phyloP scores from a whole-genome alignment of 2,797 vertebrate genomes.

The Anabas testudineus region DNA sequence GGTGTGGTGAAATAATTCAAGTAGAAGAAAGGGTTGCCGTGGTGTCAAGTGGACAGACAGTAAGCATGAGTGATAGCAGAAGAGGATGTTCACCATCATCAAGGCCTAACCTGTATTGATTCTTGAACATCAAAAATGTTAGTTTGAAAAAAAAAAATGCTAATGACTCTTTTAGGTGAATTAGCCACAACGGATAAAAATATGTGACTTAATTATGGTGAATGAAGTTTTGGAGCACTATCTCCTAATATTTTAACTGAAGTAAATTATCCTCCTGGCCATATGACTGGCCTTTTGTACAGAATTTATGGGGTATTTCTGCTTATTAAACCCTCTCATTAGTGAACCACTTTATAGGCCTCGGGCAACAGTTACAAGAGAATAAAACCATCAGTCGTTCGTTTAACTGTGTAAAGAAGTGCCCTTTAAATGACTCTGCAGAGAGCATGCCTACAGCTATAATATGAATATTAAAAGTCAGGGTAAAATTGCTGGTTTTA shows the following conservation, averaged over 20 bases:
- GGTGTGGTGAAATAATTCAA: constrained; percentile 1
- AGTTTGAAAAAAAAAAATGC: neutral
- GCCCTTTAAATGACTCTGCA: constrained; percentile 59
- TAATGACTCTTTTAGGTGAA: neutral
- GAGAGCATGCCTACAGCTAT: constrained; percentile 28
- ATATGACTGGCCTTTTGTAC: constrained; percentile 52
- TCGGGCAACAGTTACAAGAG: constrained; percentile 66
- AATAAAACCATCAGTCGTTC: constrained; percentile 63
- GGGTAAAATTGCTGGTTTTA: constrained; percentile 14
- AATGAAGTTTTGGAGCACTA: neutral
- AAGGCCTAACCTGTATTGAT: constrained; percentile 7
- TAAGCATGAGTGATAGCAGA: neutral
- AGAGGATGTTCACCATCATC: neutral
- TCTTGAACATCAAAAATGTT: constrained; percentile 5
- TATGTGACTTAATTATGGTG: neutral
- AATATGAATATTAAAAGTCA: constrained; percentile 27
- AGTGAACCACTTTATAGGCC: constrained; percentile 66
- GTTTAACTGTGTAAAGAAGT: constrained; percentile 52
- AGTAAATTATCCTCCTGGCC: constrained; percentile 28
- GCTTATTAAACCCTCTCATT: constrained; percentile 66
- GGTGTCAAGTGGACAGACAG: neutral
- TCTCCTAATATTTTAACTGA: constrained; percentile 4
- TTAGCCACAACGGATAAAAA: neutral
- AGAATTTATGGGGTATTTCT: constrained; percentile 53
- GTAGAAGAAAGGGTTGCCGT: neutral